A percentile compares a stretch with the other conserved stretches of the same genome.
Conservation (phyloP, 2,113 vertebrate genomes). For the Ciconia maguari region DNA sequence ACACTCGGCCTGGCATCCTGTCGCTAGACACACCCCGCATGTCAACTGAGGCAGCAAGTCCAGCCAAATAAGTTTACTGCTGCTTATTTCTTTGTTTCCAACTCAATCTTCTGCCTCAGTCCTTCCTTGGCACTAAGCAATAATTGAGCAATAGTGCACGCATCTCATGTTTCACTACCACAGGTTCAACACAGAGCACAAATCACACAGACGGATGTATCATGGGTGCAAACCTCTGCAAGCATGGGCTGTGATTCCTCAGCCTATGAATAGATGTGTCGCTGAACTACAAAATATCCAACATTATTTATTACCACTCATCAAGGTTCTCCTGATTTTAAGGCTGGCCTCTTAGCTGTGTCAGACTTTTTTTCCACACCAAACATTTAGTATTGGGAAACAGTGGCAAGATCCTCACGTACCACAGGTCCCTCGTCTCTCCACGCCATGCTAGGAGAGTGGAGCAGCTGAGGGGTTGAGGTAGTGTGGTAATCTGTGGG, state of each 20-base stretch:
- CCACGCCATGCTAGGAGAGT: background rate
- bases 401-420: background rate
- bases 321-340: background rate
- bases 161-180: background rate
- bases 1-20: background rate
- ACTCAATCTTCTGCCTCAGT: background rate
- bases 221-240: background rate
- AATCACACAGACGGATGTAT: background rate
- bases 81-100: background rate
- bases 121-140: background rate
- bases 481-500: background rate
- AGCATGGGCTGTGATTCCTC: background rate
- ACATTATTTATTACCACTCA: background rate
- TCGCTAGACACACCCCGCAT: background rate
- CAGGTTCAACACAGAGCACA: background rate
- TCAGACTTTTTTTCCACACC: background rate
- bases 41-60: background rate
- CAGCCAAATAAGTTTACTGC: background rate
- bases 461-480: background rate
- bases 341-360: accelerated
- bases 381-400: background rate
- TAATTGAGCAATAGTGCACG: background rate
- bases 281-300: background rate
- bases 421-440: background rate
- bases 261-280: background rate